A percentile compares a stretch with the other conserved stretches of the same genome.
These are phyloP conservation scores for Agrochola lota DNA, from an alignment of 2,888 invertebrate species.

Conservation along the genomic window DNA sequence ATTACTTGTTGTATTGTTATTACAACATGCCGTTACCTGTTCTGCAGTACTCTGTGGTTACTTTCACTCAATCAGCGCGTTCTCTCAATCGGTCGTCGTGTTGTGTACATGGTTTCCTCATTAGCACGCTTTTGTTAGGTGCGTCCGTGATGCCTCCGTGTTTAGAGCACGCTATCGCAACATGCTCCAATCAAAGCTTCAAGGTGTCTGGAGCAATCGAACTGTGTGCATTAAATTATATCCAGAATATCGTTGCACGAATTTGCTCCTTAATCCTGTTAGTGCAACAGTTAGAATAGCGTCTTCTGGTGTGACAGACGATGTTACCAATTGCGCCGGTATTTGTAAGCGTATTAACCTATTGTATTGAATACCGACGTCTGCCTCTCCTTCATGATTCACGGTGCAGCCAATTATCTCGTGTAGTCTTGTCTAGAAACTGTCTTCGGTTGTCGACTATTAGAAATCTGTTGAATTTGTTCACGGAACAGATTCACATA, in stretches of 20 bases:
- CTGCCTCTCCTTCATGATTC: constrained; percentile 66
- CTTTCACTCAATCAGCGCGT: constrained; percentile 85
- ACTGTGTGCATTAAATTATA: constrained; percentile 62
- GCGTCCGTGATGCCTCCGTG: constrained; percentile 70
- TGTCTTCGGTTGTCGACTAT: constrained; percentile 33
- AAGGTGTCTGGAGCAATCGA: constrained; percentile 72
- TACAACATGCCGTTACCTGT: constrained; percentile 64
- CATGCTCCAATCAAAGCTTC: constrained; percentile 81
- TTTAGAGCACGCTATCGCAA: constrained; percentile 69
- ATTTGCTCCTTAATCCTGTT: constrained; percentile 55
- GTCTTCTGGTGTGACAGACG: constrained; percentile 52
- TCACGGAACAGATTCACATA: not conserved
- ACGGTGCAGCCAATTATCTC: constrained; percentile 63
- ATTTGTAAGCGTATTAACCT: constrained; percentile 70
- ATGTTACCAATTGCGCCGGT: constrained; percentile 65
- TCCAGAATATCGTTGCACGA: constrained; percentile 38
- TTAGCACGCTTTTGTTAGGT: constrained; percentile 86
- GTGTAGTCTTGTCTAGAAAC: constrained; percentile 55
- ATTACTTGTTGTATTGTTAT: constrained; percentile 59
- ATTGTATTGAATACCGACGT: constrained; percentile 68
- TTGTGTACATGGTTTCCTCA: constrained; percentile 86
- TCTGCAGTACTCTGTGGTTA: constrained; percentile 70
- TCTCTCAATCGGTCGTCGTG: constrained; percentile 73
- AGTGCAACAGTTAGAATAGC: constrained; percentile 46
- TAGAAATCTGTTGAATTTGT: constrained; percentile 48